A percentile compares a stretch with the other conserved stretches of the same genome.
These are phyloP conservation scores for Leucosticte australis DNA, from an alignment of 2,113 vertebrate genomes.

Conservation along the genomic window DNA sequence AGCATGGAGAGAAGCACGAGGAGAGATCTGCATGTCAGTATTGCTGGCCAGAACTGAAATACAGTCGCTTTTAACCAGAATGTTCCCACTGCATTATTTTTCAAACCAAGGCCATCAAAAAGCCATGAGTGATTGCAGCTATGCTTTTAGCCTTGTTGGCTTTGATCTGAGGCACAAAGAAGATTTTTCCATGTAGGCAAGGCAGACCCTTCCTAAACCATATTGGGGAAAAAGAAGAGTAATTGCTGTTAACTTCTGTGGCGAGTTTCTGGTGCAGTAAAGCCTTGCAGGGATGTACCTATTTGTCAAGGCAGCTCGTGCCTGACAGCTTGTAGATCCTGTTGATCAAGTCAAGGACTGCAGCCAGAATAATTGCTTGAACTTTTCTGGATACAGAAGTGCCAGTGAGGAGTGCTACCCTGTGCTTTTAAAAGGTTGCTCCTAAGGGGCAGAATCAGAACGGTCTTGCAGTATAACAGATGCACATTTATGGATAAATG, in stretches of 20 bases:
- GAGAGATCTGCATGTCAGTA: neutral
- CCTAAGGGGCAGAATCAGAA: neutral
- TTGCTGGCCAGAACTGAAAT: neutral
- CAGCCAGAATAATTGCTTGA: constrained; percentile 23
- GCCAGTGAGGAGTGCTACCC: neutral
- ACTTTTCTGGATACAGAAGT: neutral
- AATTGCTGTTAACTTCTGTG: neutral
- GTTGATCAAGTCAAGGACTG: constrained; percentile 26
- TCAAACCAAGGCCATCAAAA: neutral
- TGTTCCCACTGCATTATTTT: neutral
- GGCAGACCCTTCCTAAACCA: neutral
- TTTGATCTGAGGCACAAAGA: neutral
- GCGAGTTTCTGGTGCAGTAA: neutral
- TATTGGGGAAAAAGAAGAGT: neutral
- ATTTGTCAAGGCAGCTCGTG: neutral
- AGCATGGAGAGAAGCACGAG: neutral
- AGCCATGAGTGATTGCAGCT: neutral
- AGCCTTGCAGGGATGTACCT: neutral
- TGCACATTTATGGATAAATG: neutral
- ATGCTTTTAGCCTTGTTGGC: neutral
- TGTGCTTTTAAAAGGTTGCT: neutral
- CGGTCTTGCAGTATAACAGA: constrained; percentile 10
- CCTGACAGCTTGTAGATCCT: neutral
- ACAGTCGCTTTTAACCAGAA: neutral
- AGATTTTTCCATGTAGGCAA: neutral